These are phyloP conservation scores for Nothocercus nigrocapillus DNA, from an alignment of 2,113 vertebrate genomes.

Conservation along the genomic window DNA sequence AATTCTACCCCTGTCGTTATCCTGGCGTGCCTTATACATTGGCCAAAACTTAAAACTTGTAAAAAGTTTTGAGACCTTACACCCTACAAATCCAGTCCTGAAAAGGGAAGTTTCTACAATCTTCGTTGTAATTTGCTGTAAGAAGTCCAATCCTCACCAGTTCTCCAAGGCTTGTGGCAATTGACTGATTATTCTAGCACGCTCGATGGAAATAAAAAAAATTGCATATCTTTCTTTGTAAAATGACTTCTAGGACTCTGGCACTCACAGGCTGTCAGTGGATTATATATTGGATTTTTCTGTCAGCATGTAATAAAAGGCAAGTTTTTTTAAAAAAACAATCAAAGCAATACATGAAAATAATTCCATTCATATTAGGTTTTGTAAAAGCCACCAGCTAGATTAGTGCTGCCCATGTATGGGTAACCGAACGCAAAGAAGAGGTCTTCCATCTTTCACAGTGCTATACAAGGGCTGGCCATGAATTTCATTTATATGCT, in stretches of 20 bases:
- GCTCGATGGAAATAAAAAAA: constrained; percentile 64
- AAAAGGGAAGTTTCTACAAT: constrained; percentile 49
- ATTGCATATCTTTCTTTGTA: constrained; percentile 62
- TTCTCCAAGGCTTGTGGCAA: constrained; percentile 45
- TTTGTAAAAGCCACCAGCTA: constrained; percentile 46
- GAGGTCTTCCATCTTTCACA: neutral
- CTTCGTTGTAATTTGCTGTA: constrained; percentile 57
- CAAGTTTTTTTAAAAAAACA: constrained; percentile 6
- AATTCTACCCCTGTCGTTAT: neutral
- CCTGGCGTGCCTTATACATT: neutral
- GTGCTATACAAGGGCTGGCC: neutral
- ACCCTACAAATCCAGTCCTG: constrained; percentile 3
- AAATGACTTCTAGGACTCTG: constrained; percentile 26
- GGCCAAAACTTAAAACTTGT: neutral
- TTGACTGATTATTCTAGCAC: constrained; percentile 58
- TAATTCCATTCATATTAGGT: constrained; percentile 66
- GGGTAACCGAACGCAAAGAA: constrained; percentile 48
- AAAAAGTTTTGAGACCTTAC: neutral
- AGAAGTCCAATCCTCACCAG: constrained; percentile 40
- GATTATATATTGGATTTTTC: constrained; percentile 65
- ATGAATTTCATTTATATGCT: constrained; percentile 59
- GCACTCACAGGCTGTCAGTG: neutral
- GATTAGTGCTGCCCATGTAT: constrained; percentile 43
- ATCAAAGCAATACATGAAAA: constrained; percentile 50
- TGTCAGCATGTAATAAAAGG: constrained; percentile 66